Evolutionary conservation across 1,140 invertebrate genomes (phyloP).

Genomic region (Nymphalis io): DNA sequence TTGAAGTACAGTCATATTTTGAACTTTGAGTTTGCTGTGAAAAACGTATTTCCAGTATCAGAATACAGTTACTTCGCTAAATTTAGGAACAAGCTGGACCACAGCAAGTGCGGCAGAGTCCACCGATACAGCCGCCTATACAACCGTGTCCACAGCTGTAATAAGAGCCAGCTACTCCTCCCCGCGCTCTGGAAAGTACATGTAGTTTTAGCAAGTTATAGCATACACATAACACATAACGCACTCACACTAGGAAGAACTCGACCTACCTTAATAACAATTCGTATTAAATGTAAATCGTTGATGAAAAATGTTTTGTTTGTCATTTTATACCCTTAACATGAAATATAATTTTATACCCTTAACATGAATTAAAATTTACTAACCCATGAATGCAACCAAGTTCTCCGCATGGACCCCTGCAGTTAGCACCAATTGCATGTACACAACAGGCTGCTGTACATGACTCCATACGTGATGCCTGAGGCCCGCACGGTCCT

Average conservation of each 20-base stretch:
- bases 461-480: slow-evolving; percentile 42
- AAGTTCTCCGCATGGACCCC: slow-evolving; percentile 48
- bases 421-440: slow-evolving; percentile 49
- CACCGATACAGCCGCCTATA: slow-evolving; percentile 65
- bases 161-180: slow-evolving; percentile 65
- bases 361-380: not conserved
- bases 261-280: not conserved
- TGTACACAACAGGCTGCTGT: slow-evolving; percentile 65
- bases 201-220: not conserved
- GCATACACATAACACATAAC: too few relatives aligned
- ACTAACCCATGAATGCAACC: slow-evolving; percentile 64
- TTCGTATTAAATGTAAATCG: too few relatives aligned
- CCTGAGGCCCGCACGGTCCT: slow-evolving; percentile 56
- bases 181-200: slow-evolving; percentile 49
- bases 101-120: slow-evolving; percentile 62
- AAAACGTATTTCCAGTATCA: not conserved
- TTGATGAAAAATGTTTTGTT: too few relatives aligned
- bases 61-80: not conserved
- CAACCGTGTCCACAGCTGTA: slow-evolving; percentile 68
- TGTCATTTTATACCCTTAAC: too few relatives aligned
- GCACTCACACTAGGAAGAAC: too few relatives aligned
- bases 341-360: too few relatives aligned
- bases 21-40: not conserved
- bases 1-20: too few relatives aligned
- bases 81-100: slow-evolving; percentile 39